These are phyloP conservation scores for Sebastes schlegelii DNA, from an alignment of 2,113 vertebrate genomes.

Conservation along the genomic window DNA sequence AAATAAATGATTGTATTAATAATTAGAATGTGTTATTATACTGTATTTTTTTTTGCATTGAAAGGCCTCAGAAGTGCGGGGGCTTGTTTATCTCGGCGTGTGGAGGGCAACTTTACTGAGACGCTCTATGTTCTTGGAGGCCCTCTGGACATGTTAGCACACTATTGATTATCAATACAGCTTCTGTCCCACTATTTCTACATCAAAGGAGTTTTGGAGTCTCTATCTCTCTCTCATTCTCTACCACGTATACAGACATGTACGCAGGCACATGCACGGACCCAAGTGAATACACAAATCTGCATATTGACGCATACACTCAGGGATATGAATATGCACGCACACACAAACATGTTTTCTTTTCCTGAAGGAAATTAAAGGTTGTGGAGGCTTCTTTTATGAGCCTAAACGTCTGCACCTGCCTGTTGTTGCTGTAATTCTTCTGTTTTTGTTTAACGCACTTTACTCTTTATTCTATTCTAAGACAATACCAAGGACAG, in stretches of 20 bases:
- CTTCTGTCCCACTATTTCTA: slow-evolving; percentile 45
- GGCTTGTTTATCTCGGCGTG: slow-evolving; percentile 59
- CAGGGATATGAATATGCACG: neutral
- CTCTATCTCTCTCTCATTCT: neutral
- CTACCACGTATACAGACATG: neutral
- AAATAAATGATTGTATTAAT: slow-evolving; percentile 61
- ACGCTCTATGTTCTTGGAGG: slow-evolving; percentile 38
- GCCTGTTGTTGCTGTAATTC: slow-evolving; percentile 26
- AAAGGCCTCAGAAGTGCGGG: slow-evolving; percentile 9
- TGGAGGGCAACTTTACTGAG: slow-evolving; percentile 16
- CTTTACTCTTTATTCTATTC: slow-evolving; percentile 17
- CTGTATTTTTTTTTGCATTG: slow-evolving; percentile 8
- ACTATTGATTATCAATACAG: slow-evolving; percentile 70
- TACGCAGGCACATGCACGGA: neutral
- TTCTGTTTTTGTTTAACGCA: slow-evolving; percentile 16
- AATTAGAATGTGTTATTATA: slow-evolving; percentile 43
- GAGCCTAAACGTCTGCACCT: slow-evolving; percentile 20
- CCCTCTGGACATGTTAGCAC: slow-evolving; percentile 60
- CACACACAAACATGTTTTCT: neutral
- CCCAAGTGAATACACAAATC: slow-evolving; percentile 12
- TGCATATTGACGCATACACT: neutral
- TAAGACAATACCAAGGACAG: neutral
- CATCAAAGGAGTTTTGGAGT: slow-evolving; percentile 47
- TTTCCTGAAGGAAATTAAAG: slow-evolving; percentile 20
- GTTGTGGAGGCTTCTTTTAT: neutral